Percentiles rank a stretch among this genome's conserved stretches.
These are phyloP conservation scores for Champsocephalus gunnari DNA, from an alignment of 2,797 vertebrate species.

Conservation along the genomic window DNA sequence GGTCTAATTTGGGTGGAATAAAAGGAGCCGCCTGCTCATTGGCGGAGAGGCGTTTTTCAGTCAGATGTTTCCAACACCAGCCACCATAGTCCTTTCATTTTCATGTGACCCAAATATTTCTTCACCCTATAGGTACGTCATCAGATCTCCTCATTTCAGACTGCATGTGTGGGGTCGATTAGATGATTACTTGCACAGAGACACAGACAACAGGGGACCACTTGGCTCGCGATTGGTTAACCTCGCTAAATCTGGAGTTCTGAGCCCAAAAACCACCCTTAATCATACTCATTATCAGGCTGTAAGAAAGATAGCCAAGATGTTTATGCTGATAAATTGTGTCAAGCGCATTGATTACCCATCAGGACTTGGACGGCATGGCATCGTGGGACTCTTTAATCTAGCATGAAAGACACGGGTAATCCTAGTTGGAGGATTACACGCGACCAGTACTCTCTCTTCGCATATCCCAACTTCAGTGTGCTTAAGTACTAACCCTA, in stretches of 20 bases:
- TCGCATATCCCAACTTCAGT: conserved; percentile 65
- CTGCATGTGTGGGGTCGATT: conserved; percentile 27
- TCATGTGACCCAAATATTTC: conserved; percentile 78
- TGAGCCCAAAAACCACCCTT: conserved; percentile 11
- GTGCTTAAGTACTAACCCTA: conserved; percentile 69
- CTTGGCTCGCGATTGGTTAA: conserved; percentile 45
- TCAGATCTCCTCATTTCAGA: conserved; percentile 54
- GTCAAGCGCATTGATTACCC: conserved; percentile 52
- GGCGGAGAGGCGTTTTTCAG: conserved; percentile 6
- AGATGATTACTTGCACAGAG: conserved; percentile 57
- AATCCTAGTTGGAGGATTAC: conserved; percentile 78
- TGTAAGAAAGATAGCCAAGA: conserved; percentile 35
- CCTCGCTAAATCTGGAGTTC: conserved; percentile 26
- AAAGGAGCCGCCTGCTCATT: conserved; percentile 30
- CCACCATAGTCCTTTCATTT: conserved; percentile 58
- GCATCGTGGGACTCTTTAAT: conserved; percentile 76
- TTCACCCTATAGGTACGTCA: conserved; percentile 46
- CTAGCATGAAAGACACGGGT: conserved; percentile 76
- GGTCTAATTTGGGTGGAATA: conserved; percentile 51
- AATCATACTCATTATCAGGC: conserved; percentile 34
- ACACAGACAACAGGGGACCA: conserved; percentile 32
- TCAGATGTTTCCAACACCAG: conserved; percentile 29
- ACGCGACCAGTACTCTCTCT: conserved; percentile 58
- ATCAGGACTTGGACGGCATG: conserved; percentile 48
- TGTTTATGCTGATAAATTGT: conserved; percentile 49